A percentile compares a stretch with the other conserved stretches of the same genome.
Conservation (phyloP, 2,888 invertebrate genomes). For the Beris morrisii region DNA sequence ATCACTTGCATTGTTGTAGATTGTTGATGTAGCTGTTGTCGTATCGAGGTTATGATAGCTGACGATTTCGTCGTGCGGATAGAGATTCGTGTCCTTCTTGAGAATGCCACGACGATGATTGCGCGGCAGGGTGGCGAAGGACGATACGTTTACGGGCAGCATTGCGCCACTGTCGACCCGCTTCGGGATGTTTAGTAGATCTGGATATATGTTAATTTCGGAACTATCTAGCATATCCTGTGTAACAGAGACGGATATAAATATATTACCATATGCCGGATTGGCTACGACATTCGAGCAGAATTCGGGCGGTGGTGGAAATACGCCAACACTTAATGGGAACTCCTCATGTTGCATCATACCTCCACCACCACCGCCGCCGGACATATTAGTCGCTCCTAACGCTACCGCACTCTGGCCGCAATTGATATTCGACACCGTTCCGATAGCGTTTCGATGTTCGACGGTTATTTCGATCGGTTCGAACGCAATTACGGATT, state of each 20-base stretch:
- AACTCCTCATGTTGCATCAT: slow-evolving; percentile 51
- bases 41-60: slow-evolving; percentile 55
- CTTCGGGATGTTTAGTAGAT: slow-evolving; percentile 73
- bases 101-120: slow-evolving; percentile 54
- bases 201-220: slow-evolving; percentile 74
- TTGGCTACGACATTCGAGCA: slow-evolving; percentile 56
- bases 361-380: slow-evolving; percentile 30
- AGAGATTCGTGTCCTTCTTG: slow-evolving; percentile 54
- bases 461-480: slow-evolving; percentile 66
- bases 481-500: slow-evolving; percentile 61
- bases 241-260: slow-evolving; percentile 78
- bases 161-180: slow-evolving; percentile 52
- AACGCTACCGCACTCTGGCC: slow-evolving; percentile 24
- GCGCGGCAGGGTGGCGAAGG: slow-evolving; percentile 59
- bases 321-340: slow-evolving; percentile 57
- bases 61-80: slow-evolving; percentile 55
- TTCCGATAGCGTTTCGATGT: slow-evolving; percentile 50
- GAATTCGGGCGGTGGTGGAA: slow-evolving; percentile 64
- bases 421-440: slow-evolving; percentile 30
- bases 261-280: slow-evolving; percentile 66
- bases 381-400: slow-evolving; percentile 7
- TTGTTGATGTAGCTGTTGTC: slow-evolving; percentile 40
- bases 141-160: slow-evolving; percentile 50
- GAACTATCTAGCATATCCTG: slow-evolving; percentile 67
- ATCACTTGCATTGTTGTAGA: slow-evolving; percentile 42